Percentiles rank a stretch among this genome's conserved stretches.
These are phyloP conservation scores for Thereva nobilitata DNA, from an alignment of 2,888 invertebrate genomes.

Conservation along the genomic window DNA sequence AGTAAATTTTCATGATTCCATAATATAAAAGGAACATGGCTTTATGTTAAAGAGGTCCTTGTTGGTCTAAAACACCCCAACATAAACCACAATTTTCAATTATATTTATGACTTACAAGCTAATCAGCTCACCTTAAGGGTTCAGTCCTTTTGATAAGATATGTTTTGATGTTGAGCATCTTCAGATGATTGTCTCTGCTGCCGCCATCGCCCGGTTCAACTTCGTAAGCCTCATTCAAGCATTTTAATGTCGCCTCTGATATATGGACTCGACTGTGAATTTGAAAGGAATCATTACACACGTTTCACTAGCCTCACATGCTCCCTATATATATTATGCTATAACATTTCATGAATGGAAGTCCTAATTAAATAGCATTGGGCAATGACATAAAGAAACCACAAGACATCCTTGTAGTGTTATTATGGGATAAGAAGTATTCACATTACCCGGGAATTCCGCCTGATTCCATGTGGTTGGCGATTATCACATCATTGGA, in stretches of 20 bases:
- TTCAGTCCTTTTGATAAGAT: slow-evolving; percentile 81
- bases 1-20: too few species aligned
- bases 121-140: slow-evolving; percentile 63
- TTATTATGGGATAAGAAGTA: slow-evolving; percentile 2
- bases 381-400: neutral
- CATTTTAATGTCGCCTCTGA: slow-evolving; percentile 86
- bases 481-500: slow-evolving; percentile 94
- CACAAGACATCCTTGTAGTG: neutral
- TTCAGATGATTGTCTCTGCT: slow-evolving; percentile 81
- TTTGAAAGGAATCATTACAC: slow-evolving; percentile 1
- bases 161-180: slow-evolving; percentile 85
- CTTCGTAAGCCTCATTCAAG: slow-evolving; percentile 86
- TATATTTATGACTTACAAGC: neutral
- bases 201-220: slow-evolving; percentile 89
- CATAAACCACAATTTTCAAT: too few species aligned
- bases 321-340: too few species aligned
- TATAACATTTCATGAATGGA: neutral
- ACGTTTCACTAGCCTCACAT: too few species aligned
- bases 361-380: neutral
- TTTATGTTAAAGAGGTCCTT: too few species aligned
- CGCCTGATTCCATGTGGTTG: slow-evolving; percentile 96
- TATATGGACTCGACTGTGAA: slow-evolving; percentile 86
- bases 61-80: too few species aligned
- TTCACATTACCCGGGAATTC: slow-evolving; percentile 82
- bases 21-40: too few species aligned